A percentile compares a stretch with the other conserved stretches of the same genome.
Conservation (phyloP, 2,888 invertebrate species). For the Calameuta filiformis region DNA sequence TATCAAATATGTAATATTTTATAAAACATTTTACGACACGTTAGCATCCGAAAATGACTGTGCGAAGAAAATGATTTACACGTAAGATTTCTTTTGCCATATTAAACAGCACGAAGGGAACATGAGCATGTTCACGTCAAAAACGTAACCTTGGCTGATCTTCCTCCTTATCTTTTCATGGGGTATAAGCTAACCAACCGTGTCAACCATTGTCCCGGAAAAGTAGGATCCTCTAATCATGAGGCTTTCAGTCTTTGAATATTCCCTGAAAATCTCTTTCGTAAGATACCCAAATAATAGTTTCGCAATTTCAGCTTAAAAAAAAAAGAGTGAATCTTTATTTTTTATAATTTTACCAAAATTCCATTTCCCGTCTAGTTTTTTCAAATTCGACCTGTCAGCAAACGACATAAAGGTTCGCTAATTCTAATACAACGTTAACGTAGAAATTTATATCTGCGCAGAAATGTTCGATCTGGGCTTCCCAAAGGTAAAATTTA, state of each 20-base stretch:
- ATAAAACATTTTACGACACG: neutral
- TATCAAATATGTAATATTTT: neutral
- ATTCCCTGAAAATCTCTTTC: neutral
- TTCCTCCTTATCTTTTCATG: conserved; percentile 1
- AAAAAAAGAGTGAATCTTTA: neutral
- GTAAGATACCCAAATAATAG: too few species aligned
- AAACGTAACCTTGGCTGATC: neutral
- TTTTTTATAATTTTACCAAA: neutral
- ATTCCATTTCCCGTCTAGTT: neutral
- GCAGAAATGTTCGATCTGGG: neutral
- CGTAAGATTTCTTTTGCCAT: neutral
- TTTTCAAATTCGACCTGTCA: neutral
- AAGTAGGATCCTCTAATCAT: conserved; percentile 17
- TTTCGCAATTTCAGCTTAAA: neutral
- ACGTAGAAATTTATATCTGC: neutral
- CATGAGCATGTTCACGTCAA: neutral
- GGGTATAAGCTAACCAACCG: conserved; percentile 13
- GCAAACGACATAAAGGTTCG: neutral
- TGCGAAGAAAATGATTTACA: neutral
- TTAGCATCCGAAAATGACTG: neutral
- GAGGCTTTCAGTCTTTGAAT: conserved; percentile 6
- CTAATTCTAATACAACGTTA: neutral
- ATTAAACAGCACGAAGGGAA: neutral
- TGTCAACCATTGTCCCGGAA: conserved; percentile 15
- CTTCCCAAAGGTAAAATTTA: neutral